phyloP scores from a whole-genome alignment of 2,888 invertebrate species.

The Drosophila setosimentum region DNA sequence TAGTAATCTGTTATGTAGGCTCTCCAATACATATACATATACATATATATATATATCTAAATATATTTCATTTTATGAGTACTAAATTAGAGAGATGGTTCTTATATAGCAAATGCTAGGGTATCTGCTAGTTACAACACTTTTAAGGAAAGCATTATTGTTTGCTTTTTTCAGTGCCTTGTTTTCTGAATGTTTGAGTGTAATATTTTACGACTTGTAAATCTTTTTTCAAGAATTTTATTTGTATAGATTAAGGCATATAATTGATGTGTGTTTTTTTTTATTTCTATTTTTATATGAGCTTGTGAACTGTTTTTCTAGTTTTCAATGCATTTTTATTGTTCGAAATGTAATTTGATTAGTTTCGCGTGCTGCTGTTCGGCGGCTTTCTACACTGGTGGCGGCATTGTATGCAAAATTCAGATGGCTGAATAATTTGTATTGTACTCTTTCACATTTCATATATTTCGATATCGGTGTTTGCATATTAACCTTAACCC shows the following conservation, averaged over 20 bases:
- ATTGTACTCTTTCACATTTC: slow-evolving; percentile 8
- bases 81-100: neutral
- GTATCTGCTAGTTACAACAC: neutral
- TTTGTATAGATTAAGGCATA: slow-evolving; percentile 1
- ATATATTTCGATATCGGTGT: slow-evolving; percentile 12
- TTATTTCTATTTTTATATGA: neutral
- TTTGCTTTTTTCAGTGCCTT: neutral
- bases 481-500: slow-evolving; percentile 74
- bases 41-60: too few species aligned
- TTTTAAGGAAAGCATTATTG: too few species aligned
- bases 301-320: slow-evolving; percentile 10
- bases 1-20: neutral
- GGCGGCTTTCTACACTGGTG: slow-evolving; percentile 2
- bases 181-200: neutral
- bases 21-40: neutral
- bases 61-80: neutral
- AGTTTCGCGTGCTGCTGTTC: slow-evolving; percentile 20
- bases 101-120: neutral
- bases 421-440: slow-evolving; percentile 25
- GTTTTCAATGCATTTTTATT: slow-evolving; percentile 16
- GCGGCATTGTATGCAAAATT: slow-evolving; percentile 51
- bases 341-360: slow-evolving; percentile 22
- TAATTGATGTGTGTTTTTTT: slow-evolving; percentile 11
- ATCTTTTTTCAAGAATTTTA: neutral
- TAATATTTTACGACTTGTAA: neutral